Conservation (phyloP, 2,888 invertebrate species). For the Eulithis prunata region DNA sequence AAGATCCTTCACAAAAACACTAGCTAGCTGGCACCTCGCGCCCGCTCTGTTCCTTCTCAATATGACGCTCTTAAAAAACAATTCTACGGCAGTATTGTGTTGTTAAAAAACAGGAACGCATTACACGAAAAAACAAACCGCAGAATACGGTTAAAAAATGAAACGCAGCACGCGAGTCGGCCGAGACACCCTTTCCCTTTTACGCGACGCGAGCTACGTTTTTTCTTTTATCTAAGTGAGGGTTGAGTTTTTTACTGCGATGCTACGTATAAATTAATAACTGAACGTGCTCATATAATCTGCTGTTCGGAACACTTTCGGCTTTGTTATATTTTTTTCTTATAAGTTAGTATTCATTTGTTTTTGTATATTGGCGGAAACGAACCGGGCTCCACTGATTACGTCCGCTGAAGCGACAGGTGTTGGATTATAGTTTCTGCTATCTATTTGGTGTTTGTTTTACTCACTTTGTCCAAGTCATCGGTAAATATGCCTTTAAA, state of each 20-base stretch:
- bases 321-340: conserved; percentile 73
- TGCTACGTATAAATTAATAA: conserved; percentile 83
- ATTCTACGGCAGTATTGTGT: conserved; percentile 77
- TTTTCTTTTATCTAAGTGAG: conserved; percentile 73
- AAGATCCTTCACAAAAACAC: conserved; percentile 70
- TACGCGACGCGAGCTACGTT: conserved; percentile 81
- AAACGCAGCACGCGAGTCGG: conserved; percentile 80
- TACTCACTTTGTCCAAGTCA: too few relatives aligned
- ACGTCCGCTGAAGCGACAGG: conserved; percentile 71
- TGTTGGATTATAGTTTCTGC: conserved; percentile 53
- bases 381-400: conserved; percentile 72
- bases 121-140: conserved; percentile 80
- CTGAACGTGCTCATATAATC: conserved; percentile 83
- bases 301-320: conserved; percentile 81
- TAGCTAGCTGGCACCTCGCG: conserved; percentile 68
- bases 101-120: conserved; percentile 82
- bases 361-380: conserved; percentile 79
- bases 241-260: conserved; percentile 80
- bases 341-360: conserved; percentile 74
- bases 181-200: conserved; percentile 83
- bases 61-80: conserved; percentile 81
- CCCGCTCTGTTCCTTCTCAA: conserved; percentile 69
- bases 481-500: too few relatives aligned
- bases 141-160: conserved; percentile 81
- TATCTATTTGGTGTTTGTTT: background rate